These are phyloP conservation scores for Passer montanus DNA, from an alignment of 2,113 vertebrate species.

Conservation along the genomic window DNA sequence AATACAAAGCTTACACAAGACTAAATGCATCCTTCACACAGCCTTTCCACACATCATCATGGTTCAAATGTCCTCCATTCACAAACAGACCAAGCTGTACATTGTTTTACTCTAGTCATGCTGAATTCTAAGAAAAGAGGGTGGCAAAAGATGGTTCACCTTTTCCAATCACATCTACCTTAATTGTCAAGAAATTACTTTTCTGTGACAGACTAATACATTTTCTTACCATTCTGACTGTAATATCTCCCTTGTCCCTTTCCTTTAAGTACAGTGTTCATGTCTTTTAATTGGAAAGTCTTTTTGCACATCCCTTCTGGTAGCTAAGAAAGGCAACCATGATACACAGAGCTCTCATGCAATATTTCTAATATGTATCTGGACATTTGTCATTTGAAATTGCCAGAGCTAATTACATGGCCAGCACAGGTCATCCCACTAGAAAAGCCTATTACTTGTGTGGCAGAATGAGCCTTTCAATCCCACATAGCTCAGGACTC, in stretches of 20 bases:
- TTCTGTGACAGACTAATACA: not conserved
- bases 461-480: not conserved
- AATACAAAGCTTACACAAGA: constrained; percentile 18
- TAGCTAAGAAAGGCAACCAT: not conserved
- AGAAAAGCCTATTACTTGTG: constrained; percentile 1
- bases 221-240: not conserved
- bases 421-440: not conserved
- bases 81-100: not conserved
- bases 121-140: not conserved
- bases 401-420: constrained; percentile 6
- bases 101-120: not conserved
- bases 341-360: not conserved
- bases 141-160: too few relatives aligned
- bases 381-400: constrained; percentile 19
- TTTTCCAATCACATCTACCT: not conserved
- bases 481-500: not conserved
- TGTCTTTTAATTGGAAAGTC: not conserved
- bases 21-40: not conserved
- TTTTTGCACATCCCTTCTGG: not conserved
- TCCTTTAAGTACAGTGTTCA: not conserved
- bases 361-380: not conserved
- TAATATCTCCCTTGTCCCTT: not conserved
- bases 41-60: not conserved
- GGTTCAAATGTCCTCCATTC: not conserved
- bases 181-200: not conserved